Evolutionary conservation across 2,888 invertebrate genomes (phyloP).

Genomic region (Pachycephus smyrnensis): DNA sequence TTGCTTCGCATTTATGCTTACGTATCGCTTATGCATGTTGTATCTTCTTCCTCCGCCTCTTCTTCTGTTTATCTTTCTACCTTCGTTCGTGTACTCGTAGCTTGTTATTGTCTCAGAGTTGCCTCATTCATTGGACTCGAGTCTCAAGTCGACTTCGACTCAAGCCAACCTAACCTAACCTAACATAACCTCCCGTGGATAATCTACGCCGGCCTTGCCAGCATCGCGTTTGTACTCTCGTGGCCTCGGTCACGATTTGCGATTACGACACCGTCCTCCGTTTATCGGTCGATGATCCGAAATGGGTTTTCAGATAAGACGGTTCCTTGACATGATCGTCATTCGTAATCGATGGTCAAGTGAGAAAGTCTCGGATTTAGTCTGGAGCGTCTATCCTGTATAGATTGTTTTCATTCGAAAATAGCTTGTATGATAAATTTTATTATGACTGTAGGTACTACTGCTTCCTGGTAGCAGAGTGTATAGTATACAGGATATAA

Average conservation of each 20-base stretch:
- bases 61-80: background rate
- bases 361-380: background rate
- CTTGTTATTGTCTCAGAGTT: background rate
- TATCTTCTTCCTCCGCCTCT: background rate
- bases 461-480: background rate
- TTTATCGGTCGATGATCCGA: conserved; percentile 46
- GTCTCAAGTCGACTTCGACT: background rate
- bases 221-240: conserved; percentile 23
- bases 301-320: conserved; percentile 17
- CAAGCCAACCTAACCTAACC: background rate
- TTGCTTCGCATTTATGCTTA: background rate
- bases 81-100: background rate
- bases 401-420: background rate
- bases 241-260: conserved; percentile 48
- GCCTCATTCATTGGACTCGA: background rate
- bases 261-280: conserved; percentile 28
- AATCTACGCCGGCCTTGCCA: conserved; percentile 52
- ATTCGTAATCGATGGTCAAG: background rate
- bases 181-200: conserved; percentile 28
- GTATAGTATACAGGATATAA: background rate
- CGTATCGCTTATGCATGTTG: background rate
- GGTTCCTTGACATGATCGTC: background rate
- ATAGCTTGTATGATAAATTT: background rate
- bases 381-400: background rate
- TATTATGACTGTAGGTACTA: background rate